Evolutionary conservation across 2,113 vertebrate genomes (phyloP).

Genomic region (Brienomyrus brachyistius): DNA sequence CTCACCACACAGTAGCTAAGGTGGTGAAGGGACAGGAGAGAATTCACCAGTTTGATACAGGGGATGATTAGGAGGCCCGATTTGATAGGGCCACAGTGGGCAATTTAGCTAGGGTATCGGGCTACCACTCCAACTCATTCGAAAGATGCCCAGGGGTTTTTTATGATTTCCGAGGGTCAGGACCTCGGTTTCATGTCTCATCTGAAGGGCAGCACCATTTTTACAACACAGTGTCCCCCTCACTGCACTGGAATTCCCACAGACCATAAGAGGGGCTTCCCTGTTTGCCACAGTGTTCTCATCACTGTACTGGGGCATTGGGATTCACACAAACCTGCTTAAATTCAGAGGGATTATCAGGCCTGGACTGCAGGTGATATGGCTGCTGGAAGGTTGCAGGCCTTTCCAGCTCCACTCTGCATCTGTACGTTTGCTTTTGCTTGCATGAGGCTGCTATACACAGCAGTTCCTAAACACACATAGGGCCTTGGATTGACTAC

Average conservation of each 20-base stretch:
- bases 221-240: neutral
- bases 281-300: neutral
- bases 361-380: neutral
- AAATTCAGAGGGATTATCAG: neutral
- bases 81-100: neutral
- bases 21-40: neutral
- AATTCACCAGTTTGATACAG: neutral
- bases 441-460: neutral
- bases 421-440: neutral
- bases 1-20: neutral
- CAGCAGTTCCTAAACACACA: neutral
- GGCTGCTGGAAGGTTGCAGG: neutral
- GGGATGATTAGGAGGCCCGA: neutral
- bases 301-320: neutral
- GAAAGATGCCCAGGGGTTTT: neutral
- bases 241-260: neutral
- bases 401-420: neutral
- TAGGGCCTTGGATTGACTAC: neutral
- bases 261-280: neutral
- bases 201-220: neutral
- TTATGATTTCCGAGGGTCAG: neutral
- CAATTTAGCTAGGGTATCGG: neutral
- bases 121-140: neutral
- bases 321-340: neutral
- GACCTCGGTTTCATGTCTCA: neutral